A percentile compares a stretch with the other conserved stretches of the same genome.
Conservation (phyloP, 2,888 invertebrate genomes). For the Yponomeuta evonymella region DNA sequence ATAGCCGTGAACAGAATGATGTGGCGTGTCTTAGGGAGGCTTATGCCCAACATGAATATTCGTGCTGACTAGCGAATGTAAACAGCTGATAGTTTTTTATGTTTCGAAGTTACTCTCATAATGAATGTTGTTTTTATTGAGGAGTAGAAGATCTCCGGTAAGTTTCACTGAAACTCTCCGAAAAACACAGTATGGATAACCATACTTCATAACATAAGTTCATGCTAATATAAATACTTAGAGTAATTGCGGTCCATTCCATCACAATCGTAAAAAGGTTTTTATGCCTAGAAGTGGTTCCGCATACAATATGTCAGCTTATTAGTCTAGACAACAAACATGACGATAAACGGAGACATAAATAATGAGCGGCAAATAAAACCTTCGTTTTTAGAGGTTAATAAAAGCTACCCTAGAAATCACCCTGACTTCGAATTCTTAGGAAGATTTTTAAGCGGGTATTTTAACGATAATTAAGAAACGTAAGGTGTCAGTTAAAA, state of each 20-base stretch:
- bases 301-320: background rate
- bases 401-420: background rate
- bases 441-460: no score
- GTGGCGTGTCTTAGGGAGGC: no score
- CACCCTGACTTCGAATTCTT: background rate
- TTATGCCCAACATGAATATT: no score
- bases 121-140: no score
- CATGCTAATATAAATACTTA: background rate
- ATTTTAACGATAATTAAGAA: no score
- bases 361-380: background rate
- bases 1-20: no score
- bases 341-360: background rate
- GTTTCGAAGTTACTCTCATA: no score
- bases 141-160: no score
- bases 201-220: background rate
- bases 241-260: background rate
- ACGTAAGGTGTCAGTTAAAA: no score
- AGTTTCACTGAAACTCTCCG: no score
- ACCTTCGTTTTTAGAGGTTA: background rate
- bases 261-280: background rate
- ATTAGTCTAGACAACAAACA: background rate
- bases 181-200: background rate
- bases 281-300: background rate
- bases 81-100: no score
- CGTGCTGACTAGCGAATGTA: no score